These are phyloP conservation scores for Benitochromis conjunctus DNA, from an alignment of 2,113 vertebrate species.

Conservation along the genomic window DNA sequence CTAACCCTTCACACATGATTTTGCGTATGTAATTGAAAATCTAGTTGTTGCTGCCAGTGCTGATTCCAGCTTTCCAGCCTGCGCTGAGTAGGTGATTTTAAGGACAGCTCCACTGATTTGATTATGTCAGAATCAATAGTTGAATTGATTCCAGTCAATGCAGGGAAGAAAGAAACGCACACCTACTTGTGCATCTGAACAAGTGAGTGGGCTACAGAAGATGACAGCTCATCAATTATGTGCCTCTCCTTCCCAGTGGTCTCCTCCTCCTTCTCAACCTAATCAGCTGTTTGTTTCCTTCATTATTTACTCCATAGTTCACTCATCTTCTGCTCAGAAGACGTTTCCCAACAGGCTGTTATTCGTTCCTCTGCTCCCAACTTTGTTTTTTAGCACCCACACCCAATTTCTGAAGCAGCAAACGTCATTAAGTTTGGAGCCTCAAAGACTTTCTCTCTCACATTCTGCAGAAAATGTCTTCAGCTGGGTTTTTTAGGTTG, in stretches of 20 bases:
- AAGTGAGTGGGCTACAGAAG: conserved; percentile 6
- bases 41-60: background rate
- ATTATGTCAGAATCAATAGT: background rate
- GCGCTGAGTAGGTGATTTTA: background rate
- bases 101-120: background rate
- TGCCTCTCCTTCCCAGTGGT: background rate
- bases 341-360: background rate
- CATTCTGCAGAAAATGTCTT: background rate
- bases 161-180: background rate
- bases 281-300: background rate
- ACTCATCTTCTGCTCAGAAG: background rate
- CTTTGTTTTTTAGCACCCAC: background rate
- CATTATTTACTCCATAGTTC: background rate
- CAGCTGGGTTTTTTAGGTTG: background rate
- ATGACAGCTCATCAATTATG: background rate
- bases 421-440: background rate
- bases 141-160: background rate
- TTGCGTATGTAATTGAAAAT: background rate
- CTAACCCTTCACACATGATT: background rate
- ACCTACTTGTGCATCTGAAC: background rate
- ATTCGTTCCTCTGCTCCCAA: background rate
- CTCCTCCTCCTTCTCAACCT: background rate
- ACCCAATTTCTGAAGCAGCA: background rate
- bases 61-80: background rate
- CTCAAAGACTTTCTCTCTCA: background rate